These are phyloP conservation scores for Natator depressus DNA, from an alignment of 2,113 vertebrate species.

Conservation along the genomic window DNA sequence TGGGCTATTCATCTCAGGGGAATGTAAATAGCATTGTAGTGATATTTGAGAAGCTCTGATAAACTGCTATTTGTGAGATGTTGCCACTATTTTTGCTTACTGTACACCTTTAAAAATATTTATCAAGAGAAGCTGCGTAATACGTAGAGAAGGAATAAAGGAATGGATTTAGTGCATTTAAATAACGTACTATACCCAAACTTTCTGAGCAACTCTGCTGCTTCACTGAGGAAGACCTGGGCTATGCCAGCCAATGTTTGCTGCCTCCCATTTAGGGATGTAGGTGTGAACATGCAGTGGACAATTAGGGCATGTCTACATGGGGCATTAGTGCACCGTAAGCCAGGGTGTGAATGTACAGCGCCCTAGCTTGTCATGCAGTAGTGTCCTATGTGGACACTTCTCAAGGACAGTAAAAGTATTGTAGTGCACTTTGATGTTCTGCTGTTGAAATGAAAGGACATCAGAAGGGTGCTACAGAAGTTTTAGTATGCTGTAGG, in stretches of 20 bases:
- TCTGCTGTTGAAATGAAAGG: background rate
- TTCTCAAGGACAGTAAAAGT: background rate
- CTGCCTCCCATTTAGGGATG: background rate
- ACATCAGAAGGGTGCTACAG: background rate
- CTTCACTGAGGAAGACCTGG: background rate
- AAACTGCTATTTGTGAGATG: background rate
- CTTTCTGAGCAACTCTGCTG: background rate
- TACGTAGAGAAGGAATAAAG: background rate
- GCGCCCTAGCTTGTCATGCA: background rate
- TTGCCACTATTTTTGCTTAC: background rate
- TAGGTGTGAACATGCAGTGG: background rate
- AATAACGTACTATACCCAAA: background rate
- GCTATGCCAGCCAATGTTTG: background rate
- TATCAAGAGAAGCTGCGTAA: fast-evolving
- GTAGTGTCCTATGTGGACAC: background rate
- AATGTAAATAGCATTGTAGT: fast-evolving
- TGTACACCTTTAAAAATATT: background rate
- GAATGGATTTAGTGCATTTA: background rate
- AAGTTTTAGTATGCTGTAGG: background rate
- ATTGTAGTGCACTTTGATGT: background rate
- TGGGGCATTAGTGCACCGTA: background rate
- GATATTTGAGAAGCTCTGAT: background rate
- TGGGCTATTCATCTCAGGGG: fast-evolving
- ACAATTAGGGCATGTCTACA: background rate
- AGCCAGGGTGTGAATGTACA: no score